Base-by-base conservation (phyloP, 2,888 invertebrate genomes). In the Acronicta leporina region DNA sequence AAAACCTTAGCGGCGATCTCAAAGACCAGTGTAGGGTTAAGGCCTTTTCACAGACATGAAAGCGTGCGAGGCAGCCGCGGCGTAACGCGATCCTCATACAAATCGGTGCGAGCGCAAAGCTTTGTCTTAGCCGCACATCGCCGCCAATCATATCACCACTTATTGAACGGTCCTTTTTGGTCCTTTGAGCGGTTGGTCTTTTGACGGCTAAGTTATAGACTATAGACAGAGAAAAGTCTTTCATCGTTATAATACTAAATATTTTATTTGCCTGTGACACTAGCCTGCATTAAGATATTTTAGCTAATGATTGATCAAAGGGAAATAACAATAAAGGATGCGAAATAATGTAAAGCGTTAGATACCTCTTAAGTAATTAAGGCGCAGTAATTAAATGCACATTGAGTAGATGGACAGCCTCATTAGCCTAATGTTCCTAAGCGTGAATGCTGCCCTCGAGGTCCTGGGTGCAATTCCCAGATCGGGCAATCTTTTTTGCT, bases 41-140 rank as follows among this genome's bases (percentile, higher is more conserved):
- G 44, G 67, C 63, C 78, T 81, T 81, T 82, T 77, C 68, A 63
- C 51, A 54, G 69, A 67, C 78, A 74, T 81, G 83, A 80, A 79
- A 79, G 78, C 77, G 83, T 77, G 83, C 77, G 80, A 82, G 80
- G 80, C 79, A 82, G 80, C 65, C 66, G 78, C 80, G 75, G 71
- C 80, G 91, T 87, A 90, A 90, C 78, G 86, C 76, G 89, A 90
- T 84, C 75, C 83, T 77, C 79, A 76, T 79, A 83, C 80, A 87
- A 85, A 77, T 82, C 87, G 87, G 87, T 66, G 61, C 49, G 33
- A 43, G 71, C 73, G 55, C 81, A 86, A 87, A 86, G 88, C 87
- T 82, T 87, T 87, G 85, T 85, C 84, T 87, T 72, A 40, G 66
- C 82, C 80, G 85, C 81, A 70, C 81, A 69, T 82, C 85, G 78